Conservation (phyloP, 2,888 invertebrate genomes). For the Anorthoa munda region DNA sequence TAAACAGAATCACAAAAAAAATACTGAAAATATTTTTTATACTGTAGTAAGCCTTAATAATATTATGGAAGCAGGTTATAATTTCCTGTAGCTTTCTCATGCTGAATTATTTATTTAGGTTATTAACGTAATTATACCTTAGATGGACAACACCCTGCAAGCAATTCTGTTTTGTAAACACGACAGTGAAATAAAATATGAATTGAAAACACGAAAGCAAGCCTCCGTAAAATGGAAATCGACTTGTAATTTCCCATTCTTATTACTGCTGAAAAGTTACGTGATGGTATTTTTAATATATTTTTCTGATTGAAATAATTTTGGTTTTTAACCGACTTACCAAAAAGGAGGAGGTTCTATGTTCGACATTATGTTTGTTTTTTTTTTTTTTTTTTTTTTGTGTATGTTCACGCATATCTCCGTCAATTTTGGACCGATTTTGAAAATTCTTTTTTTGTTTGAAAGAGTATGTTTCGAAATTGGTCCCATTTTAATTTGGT, state of each 20-base stretch:
- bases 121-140: constrained; percentile 38
- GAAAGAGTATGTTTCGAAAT: no score
- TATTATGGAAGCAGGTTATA: neutral
- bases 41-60: neutral
- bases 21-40: neutral
- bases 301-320: constrained; percentile 22
- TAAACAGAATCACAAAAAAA: neutral
- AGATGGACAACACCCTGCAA: neutral
- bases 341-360: no score
- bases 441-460: no score
- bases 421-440: no score
- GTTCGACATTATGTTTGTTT: no score
- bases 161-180: constrained; percentile 47
- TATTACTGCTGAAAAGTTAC: constrained; percentile 44
- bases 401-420: no score
- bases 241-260: constrained; percentile 30
- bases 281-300: constrained; percentile 37
- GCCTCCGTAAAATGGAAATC: constrained; percentile 30
- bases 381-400: no score
- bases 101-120: constrained; percentile 26
- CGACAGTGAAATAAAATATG: constrained; percentile 30
- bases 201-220: constrained; percentile 33
- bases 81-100: neutral
- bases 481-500: no score
- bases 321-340: no score